Percentiles rank a stretch among this genome's conserved stretches.
phyloP scores from a whole-genome alignment of 1,140 invertebrate genomes.

The Ooceraea biroi region DNA sequence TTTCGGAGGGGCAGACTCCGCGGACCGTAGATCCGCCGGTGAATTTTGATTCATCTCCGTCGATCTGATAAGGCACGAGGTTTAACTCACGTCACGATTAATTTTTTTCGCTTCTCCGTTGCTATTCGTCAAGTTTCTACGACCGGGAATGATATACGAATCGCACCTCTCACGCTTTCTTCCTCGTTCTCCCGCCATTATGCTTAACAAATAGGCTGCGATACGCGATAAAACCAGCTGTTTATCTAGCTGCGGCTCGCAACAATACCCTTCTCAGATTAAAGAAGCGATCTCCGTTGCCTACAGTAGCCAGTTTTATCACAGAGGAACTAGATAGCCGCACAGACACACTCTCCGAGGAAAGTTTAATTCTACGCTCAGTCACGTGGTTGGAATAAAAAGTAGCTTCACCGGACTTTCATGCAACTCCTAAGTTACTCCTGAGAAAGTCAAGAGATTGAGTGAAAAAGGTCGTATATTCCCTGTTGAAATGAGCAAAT shows the following conservation, averaged over 20 bases:
- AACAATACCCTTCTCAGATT: conserved; percentile 56
- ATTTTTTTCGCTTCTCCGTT: conserved; percentile 36
- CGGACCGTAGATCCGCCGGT: conserved; percentile 1
- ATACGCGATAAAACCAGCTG: conserved; percentile 49
- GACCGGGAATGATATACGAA: conserved; percentile 37
- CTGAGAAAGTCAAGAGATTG: not conserved
- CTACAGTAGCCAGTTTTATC: conserved; percentile 34
- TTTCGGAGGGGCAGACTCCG: not conserved
- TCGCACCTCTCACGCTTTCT: conserved; percentile 41
- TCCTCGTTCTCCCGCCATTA: conserved; percentile 31
- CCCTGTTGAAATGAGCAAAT: not conserved
- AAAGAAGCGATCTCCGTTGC: conserved; percentile 26
- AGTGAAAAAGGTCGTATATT: not conserved
- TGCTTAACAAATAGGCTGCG: conserved; percentile 46
- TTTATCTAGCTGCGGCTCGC: conserved; percentile 38
- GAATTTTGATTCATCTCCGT: conserved; percentile 44
- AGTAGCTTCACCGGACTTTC: conserved; percentile 2
- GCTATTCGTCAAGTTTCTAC: conserved; percentile 45
- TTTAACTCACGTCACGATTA: conserved; percentile 40
- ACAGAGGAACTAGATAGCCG: not conserved
- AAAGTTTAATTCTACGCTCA: conserved; percentile 29
- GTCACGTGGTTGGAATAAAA: not conserved
- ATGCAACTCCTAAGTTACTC: conserved; percentile 14
- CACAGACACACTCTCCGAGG: not conserved
- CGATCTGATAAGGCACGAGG: conserved; percentile 35